Evolutionary conservation across 2,888 invertebrate species (phyloP), one percentile per base, ranked within the genome.

Genomic region (Eumacrocentrus americanus): DNA sequence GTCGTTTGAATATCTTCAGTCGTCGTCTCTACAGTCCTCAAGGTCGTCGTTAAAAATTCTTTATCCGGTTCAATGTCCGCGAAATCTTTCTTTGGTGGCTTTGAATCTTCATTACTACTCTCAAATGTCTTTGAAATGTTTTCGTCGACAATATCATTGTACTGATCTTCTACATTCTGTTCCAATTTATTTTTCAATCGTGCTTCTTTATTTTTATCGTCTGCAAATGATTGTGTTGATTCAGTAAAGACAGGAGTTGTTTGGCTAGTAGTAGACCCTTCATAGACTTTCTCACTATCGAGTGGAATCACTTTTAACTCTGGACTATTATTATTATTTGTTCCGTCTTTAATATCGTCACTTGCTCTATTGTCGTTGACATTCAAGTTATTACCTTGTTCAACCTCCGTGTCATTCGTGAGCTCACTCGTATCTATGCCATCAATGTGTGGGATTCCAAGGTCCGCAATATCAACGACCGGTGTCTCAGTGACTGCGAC

Each of bases 131-230:
- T 72, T 4, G 67, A 62, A 25, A 73, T 50, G 23, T 61, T 60
- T 35, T 79, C 78, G 50, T 80, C 78, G 0, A 60, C 66, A 55
- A 80, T 80, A 57, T 80, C 79, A 22, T 80, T 80, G 53, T 80
- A 78, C 52, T 72, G 75, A 64, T 80, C 80, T 67, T 80, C 80
- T 2, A 73, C 66, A 44, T 74, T 75, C 44, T 74, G 74, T 47
- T 75, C 73, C 2, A 67, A 58, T 56, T 74, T 76, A 16, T 64
- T 70, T 2, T 61, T 60, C 7, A 64, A 18, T 25, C 42, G 34
- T 20, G 9, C n/a, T 58, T 42, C 29, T 54, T 51, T 18, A 34
- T 60, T 1, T 64, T 63, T 3, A 48, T 63, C 11, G 61, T 37
- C 11, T 58, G 9, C 5, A 18, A 23, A 7, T 25, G 23, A 7